A percentile compares a stretch with the other conserved stretches of the same genome.
Conservation (phyloP, 2,797 vertebrate species). For the Gallinago nigripennis region DNA sequence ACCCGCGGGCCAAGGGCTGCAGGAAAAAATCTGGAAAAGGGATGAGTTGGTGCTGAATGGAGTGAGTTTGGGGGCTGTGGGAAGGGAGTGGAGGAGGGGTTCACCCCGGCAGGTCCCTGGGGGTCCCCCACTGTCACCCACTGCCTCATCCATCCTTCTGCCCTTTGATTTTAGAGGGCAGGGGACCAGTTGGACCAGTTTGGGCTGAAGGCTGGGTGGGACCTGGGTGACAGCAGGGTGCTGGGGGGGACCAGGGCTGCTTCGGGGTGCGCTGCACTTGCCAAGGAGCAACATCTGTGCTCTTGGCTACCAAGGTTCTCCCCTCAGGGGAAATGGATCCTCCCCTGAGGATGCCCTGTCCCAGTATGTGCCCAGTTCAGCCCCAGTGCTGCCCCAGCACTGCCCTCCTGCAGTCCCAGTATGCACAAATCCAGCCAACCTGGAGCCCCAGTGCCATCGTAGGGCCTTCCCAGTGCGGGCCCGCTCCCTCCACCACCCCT, state of each 20-base stretch:
- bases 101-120: fast-evolving
- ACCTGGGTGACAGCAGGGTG: background rate
- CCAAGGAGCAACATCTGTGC: fast-evolving
- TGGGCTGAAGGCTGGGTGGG: background rate
- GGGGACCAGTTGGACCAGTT: background rate
- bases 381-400: background rate
- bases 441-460: background rate
- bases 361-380: fast-evolving
- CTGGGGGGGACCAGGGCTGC: too few species aligned
- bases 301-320: background rate
- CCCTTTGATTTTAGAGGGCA: too few species aligned
- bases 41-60: background rate
- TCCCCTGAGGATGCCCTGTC: fast-evolving
- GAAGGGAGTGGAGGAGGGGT: fast-evolving
- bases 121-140: background rate
- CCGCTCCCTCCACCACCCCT: background rate
- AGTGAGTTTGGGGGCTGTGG: background rate
- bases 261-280: too few species aligned
- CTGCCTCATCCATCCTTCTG: background rate
- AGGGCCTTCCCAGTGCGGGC: background rate
- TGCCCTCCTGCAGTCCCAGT: background rate
- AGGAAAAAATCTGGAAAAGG: background rate
- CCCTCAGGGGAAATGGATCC: fast-evolving
- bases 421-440: too few species aligned
- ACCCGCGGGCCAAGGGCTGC: fast-evolving